Evolutionary conservation across 2,113 vertebrate genomes (phyloP), one percentile per base, ranked within the genome.

Genomic region (Felis chaus): DNA sequence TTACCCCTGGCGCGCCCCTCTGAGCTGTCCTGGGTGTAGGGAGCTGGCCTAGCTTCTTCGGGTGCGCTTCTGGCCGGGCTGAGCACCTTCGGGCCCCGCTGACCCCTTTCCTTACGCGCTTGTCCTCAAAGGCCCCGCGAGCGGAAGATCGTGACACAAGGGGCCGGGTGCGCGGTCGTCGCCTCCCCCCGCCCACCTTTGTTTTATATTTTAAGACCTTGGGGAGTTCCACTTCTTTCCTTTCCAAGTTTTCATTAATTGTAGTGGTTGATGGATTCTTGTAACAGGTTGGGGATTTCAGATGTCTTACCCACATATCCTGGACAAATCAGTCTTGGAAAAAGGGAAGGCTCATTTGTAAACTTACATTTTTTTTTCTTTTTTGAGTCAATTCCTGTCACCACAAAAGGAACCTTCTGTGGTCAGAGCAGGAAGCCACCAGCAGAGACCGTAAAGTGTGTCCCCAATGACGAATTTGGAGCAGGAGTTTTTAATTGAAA

Each of bases 361-460:
- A 92, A 90, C 79, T 48, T 71, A 78, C 9, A 15, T 33, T 86
- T 86, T 45, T 36, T 65, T 50, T 36, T n/a, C 25, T 79, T 66
- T 31, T 94, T 53, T 85, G 84, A 57, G 81, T 65, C 21, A 63
- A 68, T 53, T 76, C 36, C 81, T 95, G 96, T 97, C 76, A 63
- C 95, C 95, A 41, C 94, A 50, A 73, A 86, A 96, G 96, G 92
- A 97, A 94, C 79, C 53, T 76, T 71, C 36, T 85, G 97, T 73
- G 96, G 95, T 94, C 83, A 18, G 57, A 45, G 76, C 83, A 81
- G 95, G 97, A 97, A 97, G 94, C 90, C 94, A 88, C 80, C 74
- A 31, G 73, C 57, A 27, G 91, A 81, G 89, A 81, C 79, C 74
- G 86, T 81, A 11, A 79, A 74, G 63, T 74, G 66, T 45, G 63